Evolutionary conservation across 2,113 vertebrate species (phyloP).

Genomic region (Muscicapa adusta): DNA sequence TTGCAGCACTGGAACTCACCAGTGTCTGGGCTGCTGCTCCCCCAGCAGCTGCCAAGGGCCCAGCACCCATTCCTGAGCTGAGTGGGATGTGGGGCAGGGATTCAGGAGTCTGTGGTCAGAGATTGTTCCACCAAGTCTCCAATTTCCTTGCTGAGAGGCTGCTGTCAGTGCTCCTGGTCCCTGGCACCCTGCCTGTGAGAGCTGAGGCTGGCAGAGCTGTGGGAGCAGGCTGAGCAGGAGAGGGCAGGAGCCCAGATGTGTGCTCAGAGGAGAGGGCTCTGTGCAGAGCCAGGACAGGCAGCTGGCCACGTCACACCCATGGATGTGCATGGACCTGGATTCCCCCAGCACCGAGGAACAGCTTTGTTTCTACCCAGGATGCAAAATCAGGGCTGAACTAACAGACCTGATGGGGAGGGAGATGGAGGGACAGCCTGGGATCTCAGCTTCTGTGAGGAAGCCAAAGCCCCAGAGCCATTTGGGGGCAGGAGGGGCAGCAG

Average conservation of each 20-base stretch:
- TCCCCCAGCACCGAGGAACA: background rate
- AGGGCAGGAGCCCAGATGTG: slow-evolving; percentile 28
- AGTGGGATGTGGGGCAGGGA: background rate
- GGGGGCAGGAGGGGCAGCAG: background rate
- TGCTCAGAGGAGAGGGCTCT: background rate
- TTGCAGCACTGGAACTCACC: background rate
- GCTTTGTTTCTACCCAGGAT: background rate
- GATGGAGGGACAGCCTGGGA: background rate
- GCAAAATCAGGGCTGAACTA: background rate
- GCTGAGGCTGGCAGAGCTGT: background rate
- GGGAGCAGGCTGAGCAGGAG: background rate
- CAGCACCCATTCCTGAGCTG: background rate
- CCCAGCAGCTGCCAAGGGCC: background rate
- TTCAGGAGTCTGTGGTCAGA: background rate
- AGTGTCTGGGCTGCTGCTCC: background rate
- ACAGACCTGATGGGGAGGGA: slow-evolving; percentile 23
- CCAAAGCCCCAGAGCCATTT: background rate
- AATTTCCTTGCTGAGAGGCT: background rate
- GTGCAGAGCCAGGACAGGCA: background rate
- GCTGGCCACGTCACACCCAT: background rate
- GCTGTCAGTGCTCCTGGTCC: background rate
- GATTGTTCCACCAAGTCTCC: background rate
- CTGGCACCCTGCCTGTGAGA: background rate
- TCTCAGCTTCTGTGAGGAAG: background rate
- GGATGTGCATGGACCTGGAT: background rate